Percentiles rank a stretch among this genome's conserved stretches.
These are phyloP conservation scores for Oxystoma pomonae DNA, from an alignment of 2,888 invertebrate genomes.

Conservation along the genomic window DNA sequence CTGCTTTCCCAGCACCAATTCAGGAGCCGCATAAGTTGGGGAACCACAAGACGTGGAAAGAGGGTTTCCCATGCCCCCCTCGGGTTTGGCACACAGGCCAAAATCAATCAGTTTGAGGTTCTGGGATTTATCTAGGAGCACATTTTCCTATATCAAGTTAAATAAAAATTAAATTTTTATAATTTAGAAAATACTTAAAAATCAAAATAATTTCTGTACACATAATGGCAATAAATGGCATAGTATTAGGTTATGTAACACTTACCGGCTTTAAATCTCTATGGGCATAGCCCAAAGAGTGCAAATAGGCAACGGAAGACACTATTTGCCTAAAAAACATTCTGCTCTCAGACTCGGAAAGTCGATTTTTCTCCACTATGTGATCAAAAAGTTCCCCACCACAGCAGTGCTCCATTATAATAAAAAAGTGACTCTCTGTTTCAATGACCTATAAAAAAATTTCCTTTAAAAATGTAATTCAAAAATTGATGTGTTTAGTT, in stretches of 20 bases:
- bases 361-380: slow-evolving; percentile 69
- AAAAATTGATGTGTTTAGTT: background rate
- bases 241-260: too few relatives aligned
- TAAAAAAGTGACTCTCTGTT: slow-evolving; percentile 67
- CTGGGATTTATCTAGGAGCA: slow-evolving; percentile 68
- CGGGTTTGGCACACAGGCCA: slow-evolving; percentile 72
- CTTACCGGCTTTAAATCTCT: slow-evolving; percentile 78
- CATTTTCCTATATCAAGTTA: slow-evolving; percentile 73
- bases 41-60: slow-evolving; percentile 70
- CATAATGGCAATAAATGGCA: too few relatives aligned
- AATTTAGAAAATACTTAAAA: too few relatives aligned
- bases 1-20: slow-evolving; percentile 55
- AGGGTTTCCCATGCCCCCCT: slow-evolving; percentile 59
- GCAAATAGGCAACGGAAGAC: slow-evolving; percentile 73
- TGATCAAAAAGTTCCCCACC: slow-evolving; percentile 84
- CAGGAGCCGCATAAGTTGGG: slow-evolving; percentile 74
- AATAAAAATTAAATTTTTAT: too few relatives aligned
- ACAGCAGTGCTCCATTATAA: slow-evolving; percentile 79
- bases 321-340: slow-evolving; percentile 75
- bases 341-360: slow-evolving; percentile 69
- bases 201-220: too few relatives aligned
- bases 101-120: slow-evolving; percentile 79
- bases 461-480: background rate
- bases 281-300: slow-evolving; percentile 71
- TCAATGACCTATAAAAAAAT: slow-evolving; percentile 60